phyloP scores from a whole-genome alignment of 1,140 invertebrate species.

The Drosophila biarmipes region DNA sequence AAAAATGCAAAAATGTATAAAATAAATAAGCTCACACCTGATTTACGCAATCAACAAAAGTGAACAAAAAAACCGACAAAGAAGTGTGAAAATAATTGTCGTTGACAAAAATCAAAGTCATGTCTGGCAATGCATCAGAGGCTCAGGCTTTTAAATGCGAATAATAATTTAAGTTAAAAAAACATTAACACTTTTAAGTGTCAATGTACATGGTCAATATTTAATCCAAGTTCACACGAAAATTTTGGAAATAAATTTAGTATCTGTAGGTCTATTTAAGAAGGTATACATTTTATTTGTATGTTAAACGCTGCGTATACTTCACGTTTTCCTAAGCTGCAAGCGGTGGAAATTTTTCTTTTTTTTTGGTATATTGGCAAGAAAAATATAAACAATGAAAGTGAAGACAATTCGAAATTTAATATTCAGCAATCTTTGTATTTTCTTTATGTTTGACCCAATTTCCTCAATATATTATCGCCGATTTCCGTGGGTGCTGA shows the following conservation, averaged over 20 bases:
- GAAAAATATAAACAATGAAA: slow-evolving; percentile 1
- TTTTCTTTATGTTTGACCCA: slow-evolving; percentile 58
- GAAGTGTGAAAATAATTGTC: slow-evolving; percentile 78
- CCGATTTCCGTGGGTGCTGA: slow-evolving; percentile 40
- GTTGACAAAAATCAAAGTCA: slow-evolving; percentile 57
- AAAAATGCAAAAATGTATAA: slow-evolving; percentile 71
- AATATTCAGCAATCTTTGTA: not conserved
- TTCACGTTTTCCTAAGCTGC: not conserved
- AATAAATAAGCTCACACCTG: slow-evolving; percentile 73
- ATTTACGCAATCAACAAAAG: slow-evolving; percentile 66
- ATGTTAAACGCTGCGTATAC: slow-evolving; percentile 20
- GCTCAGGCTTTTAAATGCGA: slow-evolving; percentile 18
- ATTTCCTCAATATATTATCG: slow-evolving; percentile 67
- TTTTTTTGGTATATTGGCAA: not conserved
- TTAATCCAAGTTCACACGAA: slow-evolving; percentile 57
- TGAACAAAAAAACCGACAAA: slow-evolving; percentile 30
- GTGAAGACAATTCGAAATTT: not conserved
- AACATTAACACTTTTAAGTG: slow-evolving; percentile 10
- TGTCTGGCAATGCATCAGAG: slow-evolving; percentile 67
- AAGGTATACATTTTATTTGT: not conserved
- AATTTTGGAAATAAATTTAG: slow-evolving; percentile 21
- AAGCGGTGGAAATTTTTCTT: not conserved
- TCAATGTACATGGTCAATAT: slow-evolving; percentile 25
- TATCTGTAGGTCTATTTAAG: not conserved
- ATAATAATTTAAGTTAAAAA: slow-evolving; percentile 39